Base-by-base conservation (phyloP, 2,113 vertebrate species). In the Nyctereutes procyonoides region DNA sequence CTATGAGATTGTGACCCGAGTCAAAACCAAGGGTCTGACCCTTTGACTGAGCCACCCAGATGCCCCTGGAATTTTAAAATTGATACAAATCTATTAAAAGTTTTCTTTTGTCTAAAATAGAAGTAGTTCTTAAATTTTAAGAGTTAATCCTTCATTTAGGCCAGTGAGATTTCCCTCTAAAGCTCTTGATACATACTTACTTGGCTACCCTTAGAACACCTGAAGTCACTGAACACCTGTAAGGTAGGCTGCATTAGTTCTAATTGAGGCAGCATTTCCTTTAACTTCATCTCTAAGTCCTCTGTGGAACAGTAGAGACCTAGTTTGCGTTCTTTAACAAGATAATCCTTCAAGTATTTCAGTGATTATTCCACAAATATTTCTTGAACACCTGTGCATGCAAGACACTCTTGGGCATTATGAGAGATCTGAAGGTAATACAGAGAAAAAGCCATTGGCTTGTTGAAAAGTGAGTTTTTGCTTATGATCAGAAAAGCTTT, bases 391-490 rank as follows among this genome's bases (percentile, higher is more conserved):
- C 26, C 43, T 82, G 2, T 24, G 8, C 3, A n/a, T 95, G 35
- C 6, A 93, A 16, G 65, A 82, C 5, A 76, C 62, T 60, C 67
- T 30, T 58, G 69, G 67, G 30, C 30, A 32, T 91, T 85, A 28
- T 88, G 82, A 93, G 69, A 55, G 43, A 90, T 84, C 14, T 22
- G 67, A 48, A 91, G 62, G 43, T 93, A 62, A 76, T 90, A 79
- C 12, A 89, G 71, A 55, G 89, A 96, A 82, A 87, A 76, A 94
- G 55, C 19, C 26, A 53, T 67, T 38, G n/a, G 43, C 92, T 95
- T 97, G 51, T 85, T 94, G n/a, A 56, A 76, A 92, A 92, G 62
- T 55, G 28, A 71, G 38, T 74, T 96, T 96, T 95, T 97, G 71
- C 71, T 96, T 95, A 53, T 60, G 28, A 91, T 96, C 24, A 82